Evolutionary conservation across 1,140 invertebrate species (phyloP).

Genomic region (Drosophila micromelanica): DNA sequence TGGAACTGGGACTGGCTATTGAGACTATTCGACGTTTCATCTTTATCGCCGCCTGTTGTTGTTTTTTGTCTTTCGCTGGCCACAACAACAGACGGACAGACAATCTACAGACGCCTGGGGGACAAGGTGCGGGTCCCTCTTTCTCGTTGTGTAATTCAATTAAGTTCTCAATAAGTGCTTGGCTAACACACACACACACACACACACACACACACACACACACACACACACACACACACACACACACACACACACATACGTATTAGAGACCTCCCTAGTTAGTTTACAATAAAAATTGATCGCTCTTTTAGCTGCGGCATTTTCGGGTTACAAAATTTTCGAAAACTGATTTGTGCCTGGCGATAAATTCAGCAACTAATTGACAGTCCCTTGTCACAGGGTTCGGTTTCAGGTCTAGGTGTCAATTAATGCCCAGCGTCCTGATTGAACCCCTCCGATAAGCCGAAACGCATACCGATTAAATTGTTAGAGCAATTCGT

Average conservation of each 20-base stretch:
- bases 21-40: constrained; percentile 16
- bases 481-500: constrained; percentile 65
- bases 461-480: constrained; percentile 56
- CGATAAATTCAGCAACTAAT: constrained; percentile 81
- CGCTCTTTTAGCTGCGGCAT: constrained; percentile 68
- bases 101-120: constrained; percentile 38
- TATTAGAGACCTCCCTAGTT: constrained; percentile 63
- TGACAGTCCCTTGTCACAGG: constrained; percentile 67
- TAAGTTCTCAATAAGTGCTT: constrained; percentile 73
- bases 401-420: constrained; percentile 47
- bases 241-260: constrained; percentile 18
- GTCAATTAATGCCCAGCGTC: constrained; percentile 71
- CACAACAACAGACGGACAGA: constrained; percentile 34
- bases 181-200: constrained; percentile 38
- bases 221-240: constrained; percentile 34
- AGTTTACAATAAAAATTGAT: constrained; percentile 75
- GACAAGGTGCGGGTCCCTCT: constrained; percentile 48
- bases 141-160: constrained; percentile 68
- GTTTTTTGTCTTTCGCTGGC: constrained; percentile 42
- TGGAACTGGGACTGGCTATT: neutral
- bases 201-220: constrained; percentile 21
- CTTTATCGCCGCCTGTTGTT: constrained; percentile 47
- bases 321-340: constrained; percentile 66
- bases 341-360: constrained; percentile 70
- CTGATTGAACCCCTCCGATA: constrained; percentile 64